phyloP scores from a whole-genome alignment of 2,113 vertebrate genomes.

The Phalacrocorax carbo region DNA sequence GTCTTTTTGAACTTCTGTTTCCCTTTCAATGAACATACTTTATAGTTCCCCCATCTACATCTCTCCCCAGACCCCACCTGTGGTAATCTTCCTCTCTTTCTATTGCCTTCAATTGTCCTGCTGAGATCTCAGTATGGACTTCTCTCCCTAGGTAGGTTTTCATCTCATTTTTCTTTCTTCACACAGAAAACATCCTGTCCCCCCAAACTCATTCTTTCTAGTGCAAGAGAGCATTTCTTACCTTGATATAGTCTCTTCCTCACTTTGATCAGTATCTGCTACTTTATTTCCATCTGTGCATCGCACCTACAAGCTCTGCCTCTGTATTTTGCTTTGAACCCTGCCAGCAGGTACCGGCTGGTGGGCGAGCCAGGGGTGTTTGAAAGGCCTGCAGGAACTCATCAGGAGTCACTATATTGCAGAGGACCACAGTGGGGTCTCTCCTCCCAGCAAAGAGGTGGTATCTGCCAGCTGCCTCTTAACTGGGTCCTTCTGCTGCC shows the following conservation, averaged over 20 bases:
- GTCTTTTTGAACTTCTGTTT: background rate
- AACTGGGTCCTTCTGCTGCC: background rate
- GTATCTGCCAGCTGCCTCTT: background rate
- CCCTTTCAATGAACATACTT: slow-evolving; percentile 23
- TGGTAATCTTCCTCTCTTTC: background rate
- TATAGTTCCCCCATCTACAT: background rate
- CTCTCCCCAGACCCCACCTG: background rate
- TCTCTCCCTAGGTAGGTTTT: background rate
- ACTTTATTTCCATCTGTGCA: background rate
- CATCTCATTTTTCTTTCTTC: background rate
- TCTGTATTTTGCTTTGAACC: background rate
- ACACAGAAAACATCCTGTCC: background rate
- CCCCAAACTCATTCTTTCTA: background rate
- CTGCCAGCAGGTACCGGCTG: background rate
- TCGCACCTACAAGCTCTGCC: background rate
- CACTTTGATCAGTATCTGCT: slow-evolving; percentile 44
- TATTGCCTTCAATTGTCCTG: background rate
- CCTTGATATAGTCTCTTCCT: background rate
- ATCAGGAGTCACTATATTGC: background rate
- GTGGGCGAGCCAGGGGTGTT: rapidly evolving
- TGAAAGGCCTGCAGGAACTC: background rate
- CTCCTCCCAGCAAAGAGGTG: background rate
- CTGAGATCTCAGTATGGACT: background rate
- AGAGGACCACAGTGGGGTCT: background rate
- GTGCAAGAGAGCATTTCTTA: background rate